Conservation (phyloP, 2,113 vertebrate genomes). For the Xenopus tropicalis region DNA sequence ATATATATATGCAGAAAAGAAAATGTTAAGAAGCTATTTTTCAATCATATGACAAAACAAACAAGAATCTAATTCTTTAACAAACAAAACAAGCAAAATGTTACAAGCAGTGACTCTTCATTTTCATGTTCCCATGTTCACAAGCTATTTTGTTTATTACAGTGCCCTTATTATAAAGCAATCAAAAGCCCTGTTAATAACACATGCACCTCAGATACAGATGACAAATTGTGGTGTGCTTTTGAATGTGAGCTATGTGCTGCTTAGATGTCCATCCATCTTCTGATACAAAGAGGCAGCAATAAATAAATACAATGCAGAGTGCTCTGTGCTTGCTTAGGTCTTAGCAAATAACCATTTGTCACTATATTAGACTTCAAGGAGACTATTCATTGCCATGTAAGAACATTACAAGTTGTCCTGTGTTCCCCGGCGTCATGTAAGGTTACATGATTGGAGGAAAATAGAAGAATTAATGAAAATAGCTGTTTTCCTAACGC, state of each 20-base stretch:
- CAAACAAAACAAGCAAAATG: no score
- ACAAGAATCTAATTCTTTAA: no score
- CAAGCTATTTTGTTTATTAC: no score
- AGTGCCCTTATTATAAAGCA: background rate
- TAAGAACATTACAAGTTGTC: conserved; percentile 59
- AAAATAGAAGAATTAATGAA: conserved; percentile 53
- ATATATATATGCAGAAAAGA: no score
- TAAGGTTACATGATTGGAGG: conserved; percentile 53
- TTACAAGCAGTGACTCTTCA: no score
- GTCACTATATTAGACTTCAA: conserved; percentile 61
- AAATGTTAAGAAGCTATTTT: no score
- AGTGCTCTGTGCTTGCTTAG: conserved; percentile 64
- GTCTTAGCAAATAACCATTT: conserved; percentile 63
- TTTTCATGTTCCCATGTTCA: no score
- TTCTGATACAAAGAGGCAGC: conserved; percentile 52
- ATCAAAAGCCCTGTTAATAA: conserved; percentile 1
- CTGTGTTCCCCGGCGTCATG: conserved; percentile 55
- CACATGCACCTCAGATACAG: background rate
- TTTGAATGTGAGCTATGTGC: conserved; percentile 49
- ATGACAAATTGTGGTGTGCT: conserved; percentile 27
- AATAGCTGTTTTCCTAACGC: background rate
- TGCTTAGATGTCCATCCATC: conserved; percentile 56
- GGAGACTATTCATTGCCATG: conserved; percentile 56
- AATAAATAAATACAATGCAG: conserved; percentile 47
- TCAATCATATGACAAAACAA: no score